Evolutionary conservation across 2,113 vertebrate genomes (phyloP), one percentile per base, ranked within the genome.

Genomic region (Leiothrix lutea): DNA sequence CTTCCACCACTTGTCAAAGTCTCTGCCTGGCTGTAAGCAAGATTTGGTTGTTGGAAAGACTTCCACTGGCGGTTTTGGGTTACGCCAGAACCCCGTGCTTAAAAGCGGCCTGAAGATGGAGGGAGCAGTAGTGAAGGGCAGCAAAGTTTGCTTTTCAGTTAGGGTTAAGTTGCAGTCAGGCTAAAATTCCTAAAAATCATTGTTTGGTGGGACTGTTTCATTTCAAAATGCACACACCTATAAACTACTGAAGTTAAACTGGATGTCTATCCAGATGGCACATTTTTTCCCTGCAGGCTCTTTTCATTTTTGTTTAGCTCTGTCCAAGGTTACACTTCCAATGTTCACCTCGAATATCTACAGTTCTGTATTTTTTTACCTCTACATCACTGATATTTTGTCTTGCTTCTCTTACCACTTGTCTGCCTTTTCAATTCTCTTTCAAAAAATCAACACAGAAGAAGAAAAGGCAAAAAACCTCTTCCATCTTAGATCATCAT

Each of bases 11-110:
- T 58, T 66, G 64, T 83, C 86, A 65, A 61, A 66, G 56, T 0
- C 42, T 22, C 64, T 57, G 31, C 42, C 35, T 8, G n/a, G 0
- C 1, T 0, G 7, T 6, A 12, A 73, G 45, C 26, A 50, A 31
- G 40, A 58, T 40, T 44, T 24, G 12, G 11, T 64, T 75, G 66
- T 50, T 54, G 4, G 33, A 44, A 73, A 36, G 11, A 10, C 11
- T 69, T 71, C 73, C 40, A 25, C 36, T 8, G 61, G 42, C 33
- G 21, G 23, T 5, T 88, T 56, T 42, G 80, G 38, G 44, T 65
- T 82, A 14, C 2, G 21, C 54, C 70, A 65, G 61, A 73, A 48
- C 79, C n/a, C 19, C n/a, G 60, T 14, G 12, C n/a, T 31, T 40
- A 50, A 36, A 45, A 66, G 29, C 3, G 33, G 22, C 11, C 5